These are phyloP conservation scores for Pagetopsis macropterus DNA, from an alignment of 2,797 vertebrate species.

Conservation along the genomic window DNA sequence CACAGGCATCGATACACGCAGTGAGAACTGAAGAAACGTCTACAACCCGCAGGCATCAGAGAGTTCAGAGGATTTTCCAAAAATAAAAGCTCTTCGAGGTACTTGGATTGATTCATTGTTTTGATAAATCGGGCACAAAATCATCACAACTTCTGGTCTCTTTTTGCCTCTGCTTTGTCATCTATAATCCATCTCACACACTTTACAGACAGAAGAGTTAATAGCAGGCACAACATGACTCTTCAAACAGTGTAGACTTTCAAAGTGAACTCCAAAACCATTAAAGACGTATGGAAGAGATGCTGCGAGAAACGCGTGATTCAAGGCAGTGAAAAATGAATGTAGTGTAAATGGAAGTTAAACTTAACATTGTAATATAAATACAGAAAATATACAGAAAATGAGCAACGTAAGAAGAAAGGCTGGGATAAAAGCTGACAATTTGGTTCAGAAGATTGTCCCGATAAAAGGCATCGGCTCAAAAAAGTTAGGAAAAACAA, in stretches of 20 bases:
- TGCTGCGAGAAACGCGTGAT: slow-evolving; percentile 16
- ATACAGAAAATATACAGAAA: not conserved
- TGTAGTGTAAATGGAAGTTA: not conserved
- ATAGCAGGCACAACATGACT: slow-evolving; percentile 75
- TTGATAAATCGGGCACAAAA: slow-evolving; percentile 62
- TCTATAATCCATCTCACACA: slow-evolving; percentile 64
- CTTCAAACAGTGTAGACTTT: slow-evolving; percentile 73
- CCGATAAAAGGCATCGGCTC: slow-evolving; percentile 32
- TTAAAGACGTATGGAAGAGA: slow-evolving; percentile 18
- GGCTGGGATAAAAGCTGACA: not conserved
- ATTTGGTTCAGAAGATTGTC: slow-evolving; percentile 36
- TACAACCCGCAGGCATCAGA: slow-evolving; percentile 76
- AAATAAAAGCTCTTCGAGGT: slow-evolving; percentile 79
- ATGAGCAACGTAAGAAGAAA: not conserved
- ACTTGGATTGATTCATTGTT: slow-evolving; percentile 58
- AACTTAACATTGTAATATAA: not conserved
- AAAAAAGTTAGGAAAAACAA: not conserved
- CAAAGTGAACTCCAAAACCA: slow-evolving; percentile 32
- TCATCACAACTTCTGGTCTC: slow-evolving; percentile 43
- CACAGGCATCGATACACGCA: slow-evolving; percentile 63
- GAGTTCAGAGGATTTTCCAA: slow-evolving; percentile 67
- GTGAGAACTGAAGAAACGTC: slow-evolving; percentile 58
- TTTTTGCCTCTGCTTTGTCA: slow-evolving; percentile 56
- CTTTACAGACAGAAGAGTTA: slow-evolving; percentile 68
- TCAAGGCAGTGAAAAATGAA: slow-evolving; percentile 1